These are phyloP conservation scores for Hydroisotoma schaefferi DNA, from an alignment of 2,888 invertebrate genomes.

Conservation along the genomic window DNA sequence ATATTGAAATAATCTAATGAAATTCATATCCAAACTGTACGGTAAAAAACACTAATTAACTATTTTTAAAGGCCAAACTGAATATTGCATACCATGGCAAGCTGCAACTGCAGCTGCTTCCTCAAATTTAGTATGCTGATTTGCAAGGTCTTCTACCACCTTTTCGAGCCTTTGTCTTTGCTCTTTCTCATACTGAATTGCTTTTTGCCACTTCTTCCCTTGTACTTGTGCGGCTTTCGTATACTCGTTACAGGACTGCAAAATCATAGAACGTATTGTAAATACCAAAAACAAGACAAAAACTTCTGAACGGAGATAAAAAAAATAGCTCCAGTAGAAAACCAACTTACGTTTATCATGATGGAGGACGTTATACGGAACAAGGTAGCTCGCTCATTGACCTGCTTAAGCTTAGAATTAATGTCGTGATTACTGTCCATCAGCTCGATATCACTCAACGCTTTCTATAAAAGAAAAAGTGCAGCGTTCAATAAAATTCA, in stretches of 20 bases:
- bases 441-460: slow-evolving; percentile 72
- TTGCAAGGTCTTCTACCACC: slow-evolving; percentile 94
- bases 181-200: slow-evolving; percentile 90
- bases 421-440: slow-evolving; percentile 60
- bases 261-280: slow-evolving; percentile 8
- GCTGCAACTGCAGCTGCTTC: slow-evolving; percentile 62
- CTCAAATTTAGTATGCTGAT: slow-evolving; percentile 94
- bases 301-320: slow-evolving; percentile 1
- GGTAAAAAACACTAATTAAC: background rate
- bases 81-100: slow-evolving; percentile 9
- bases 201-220: slow-evolving; percentile 86
- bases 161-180: slow-evolving; percentile 88
- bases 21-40: too few relatives aligned
- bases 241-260: slow-evolving; percentile 85
- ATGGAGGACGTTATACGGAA: slow-evolving; percentile 93
- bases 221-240: slow-evolving; percentile 84
- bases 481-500: background rate
- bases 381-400: slow-evolving; percentile 89
- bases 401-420: slow-evolving; percentile 76
- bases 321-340: background rate
- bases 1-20: too few relatives aligned
- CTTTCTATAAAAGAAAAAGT: slow-evolving; percentile 35
- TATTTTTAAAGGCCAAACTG: too few relatives aligned
- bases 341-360: slow-evolving; percentile 81
- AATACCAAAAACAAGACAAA: background rate